A percentile compares a stretch with the other conserved stretches of the same genome.
Evolutionary conservation across 1,140 invertebrate species (phyloP).

Genomic region (Acyrthosiphon pisum): DNA sequence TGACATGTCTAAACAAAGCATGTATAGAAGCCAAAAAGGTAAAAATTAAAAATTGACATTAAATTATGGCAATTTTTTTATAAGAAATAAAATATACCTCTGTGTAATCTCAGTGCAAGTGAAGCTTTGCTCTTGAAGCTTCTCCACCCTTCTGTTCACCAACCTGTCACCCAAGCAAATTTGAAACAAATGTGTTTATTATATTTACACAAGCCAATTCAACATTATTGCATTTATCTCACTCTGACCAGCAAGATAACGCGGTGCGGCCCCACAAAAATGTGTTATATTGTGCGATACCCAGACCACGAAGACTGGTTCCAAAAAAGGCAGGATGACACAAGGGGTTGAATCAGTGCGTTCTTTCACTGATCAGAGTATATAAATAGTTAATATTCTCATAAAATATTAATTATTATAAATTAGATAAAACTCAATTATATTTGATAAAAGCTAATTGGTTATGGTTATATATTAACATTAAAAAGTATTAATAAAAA

Average conservation of each 20-base stretch:
- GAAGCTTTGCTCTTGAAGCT: conserved; percentile 74
- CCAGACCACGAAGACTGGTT: neutral
- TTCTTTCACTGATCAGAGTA: neutral
- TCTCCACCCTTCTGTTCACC: conserved; percentile 74
- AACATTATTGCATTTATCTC: neutral
- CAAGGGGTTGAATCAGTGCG: neutral
- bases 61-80: neutral
- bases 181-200: conserved; percentile 26
- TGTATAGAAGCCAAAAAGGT: neutral
- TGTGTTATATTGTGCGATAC: neutral
- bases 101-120: conserved; percentile 74
- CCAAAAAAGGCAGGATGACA: neutral
- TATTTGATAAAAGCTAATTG: neutral
- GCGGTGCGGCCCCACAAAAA: neutral
- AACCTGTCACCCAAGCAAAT: conserved; percentile 64
- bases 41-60: neutral
- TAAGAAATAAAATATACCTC: conserved; percentile 65
- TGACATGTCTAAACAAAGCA: neutral
- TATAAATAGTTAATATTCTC: neutral
- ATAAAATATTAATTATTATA: neutral
- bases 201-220: conserved; percentile 1
- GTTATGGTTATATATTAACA: neutral
- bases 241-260: neutral
- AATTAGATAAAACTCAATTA: neutral
- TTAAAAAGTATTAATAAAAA: neutral